phyloP scores from a whole-genome alignment of 2,113 vertebrate species.

The Perca schrenkii region DNA sequence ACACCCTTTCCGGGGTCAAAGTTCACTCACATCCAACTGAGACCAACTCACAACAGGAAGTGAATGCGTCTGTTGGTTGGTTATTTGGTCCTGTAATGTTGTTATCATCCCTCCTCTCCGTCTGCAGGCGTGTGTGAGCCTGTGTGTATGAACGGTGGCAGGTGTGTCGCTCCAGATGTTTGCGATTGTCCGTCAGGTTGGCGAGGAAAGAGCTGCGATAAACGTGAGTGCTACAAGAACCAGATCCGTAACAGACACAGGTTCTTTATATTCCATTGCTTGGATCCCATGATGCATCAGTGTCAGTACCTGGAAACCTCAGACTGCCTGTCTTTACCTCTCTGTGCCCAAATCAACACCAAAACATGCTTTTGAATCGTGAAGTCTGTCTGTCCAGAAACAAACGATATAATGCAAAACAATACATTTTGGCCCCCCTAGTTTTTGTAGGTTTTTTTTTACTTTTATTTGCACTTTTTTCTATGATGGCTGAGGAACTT shows the following conservation, averaged over 20 bases:
- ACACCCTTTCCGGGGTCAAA: too few relatives aligned
- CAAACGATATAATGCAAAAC: too few relatives aligned
- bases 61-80: too few relatives aligned
- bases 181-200: constrained; percentile 87
- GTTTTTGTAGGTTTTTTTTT: too few relatives aligned
- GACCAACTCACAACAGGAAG: too few relatives aligned
- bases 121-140: constrained; percentile 87
- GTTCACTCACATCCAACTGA: too few relatives aligned
- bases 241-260: neutral
- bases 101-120: neutral
- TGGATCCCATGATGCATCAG: neutral
- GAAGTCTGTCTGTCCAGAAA: too few relatives aligned
- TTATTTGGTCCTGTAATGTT: too few relatives aligned
- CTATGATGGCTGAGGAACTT: too few relatives aligned
- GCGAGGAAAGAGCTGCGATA: constrained; percentile 80
- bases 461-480: too few relatives aligned
- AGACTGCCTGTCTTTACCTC: neutral
- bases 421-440: too few relatives aligned
- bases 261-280: neutral
- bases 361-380: neutral
- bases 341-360: neutral
- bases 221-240: constrained; percentile 74
- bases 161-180: constrained; percentile 81
- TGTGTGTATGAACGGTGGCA: constrained; percentile 85
- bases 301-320: neutral